A percentile compares a stretch with the other conserved stretches of the same genome.
phyloP scores from a whole-genome alignment of 2,113 vertebrate species.

The Aramus guarauna region DNA sequence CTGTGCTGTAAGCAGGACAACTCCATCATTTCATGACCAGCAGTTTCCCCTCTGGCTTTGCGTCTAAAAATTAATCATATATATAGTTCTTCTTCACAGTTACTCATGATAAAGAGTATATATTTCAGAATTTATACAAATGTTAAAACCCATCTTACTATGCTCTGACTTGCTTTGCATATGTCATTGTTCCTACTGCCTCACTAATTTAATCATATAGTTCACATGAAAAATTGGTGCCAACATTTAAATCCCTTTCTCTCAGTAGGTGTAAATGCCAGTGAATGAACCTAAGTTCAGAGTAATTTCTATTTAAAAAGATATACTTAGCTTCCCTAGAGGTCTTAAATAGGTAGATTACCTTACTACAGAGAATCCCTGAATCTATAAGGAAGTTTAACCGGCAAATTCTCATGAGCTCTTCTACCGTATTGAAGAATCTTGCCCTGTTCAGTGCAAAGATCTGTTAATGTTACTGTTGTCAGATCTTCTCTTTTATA shows the following conservation, averaged over 20 bases:
- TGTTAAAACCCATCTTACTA: background rate
- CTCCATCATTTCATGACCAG: background rate
- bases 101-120: background rate
- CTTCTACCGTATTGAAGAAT: background rate
- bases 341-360: background rate
- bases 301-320: background rate
- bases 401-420: background rate
- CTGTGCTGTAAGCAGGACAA: background rate
- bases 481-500: background rate
- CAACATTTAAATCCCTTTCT: background rate
- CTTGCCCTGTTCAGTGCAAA: background rate
- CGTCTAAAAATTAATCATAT: background rate
- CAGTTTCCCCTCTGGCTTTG: background rate
- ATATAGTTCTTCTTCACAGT: background rate
- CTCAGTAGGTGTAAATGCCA: background rate
- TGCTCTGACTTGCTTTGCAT: background rate
- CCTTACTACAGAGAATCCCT: background rate
- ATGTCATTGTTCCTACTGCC: background rate
- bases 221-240: background rate
- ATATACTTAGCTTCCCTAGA: background rate
- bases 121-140: background rate
- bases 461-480: background rate
- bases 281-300: background rate
- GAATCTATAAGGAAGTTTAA: background rate
- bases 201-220: background rate